Conservation (phyloP, 1,140 invertebrate species). For the Tetragonula clypearis region DNA sequence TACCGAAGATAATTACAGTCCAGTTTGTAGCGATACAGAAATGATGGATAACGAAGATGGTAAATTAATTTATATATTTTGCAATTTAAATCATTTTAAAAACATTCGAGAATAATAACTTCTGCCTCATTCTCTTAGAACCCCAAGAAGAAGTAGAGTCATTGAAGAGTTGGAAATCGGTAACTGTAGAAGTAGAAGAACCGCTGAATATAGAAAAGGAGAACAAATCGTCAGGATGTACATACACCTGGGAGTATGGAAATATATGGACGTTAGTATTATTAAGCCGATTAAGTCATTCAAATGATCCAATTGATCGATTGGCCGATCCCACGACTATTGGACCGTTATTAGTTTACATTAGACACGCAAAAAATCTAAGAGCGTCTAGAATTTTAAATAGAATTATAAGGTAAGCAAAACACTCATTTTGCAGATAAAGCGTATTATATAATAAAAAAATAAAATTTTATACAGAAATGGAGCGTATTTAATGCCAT, state of each 20-base stretch:
- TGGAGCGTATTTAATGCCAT: conserved; percentile 70
- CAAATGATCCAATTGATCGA: conserved; percentile 68
- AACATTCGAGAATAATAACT: neutral
- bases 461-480: conserved; percentile 67
- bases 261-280: conserved; percentile 69
- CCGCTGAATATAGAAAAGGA: conserved; percentile 40
- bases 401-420: conserved; percentile 72
- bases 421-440: neutral
- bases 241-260: conserved; percentile 45
- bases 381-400: conserved; percentile 70
- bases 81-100: neutral
- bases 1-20: conserved; percentile 78
- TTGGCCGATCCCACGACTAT: conserved; percentile 74
- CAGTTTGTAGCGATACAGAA: conserved; percentile 77
- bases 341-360: conserved; percentile 72
- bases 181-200: conserved; percentile 60
- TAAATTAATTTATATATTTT: conserved; percentile 24
- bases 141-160: conserved; percentile 70
- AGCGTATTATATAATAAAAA: neutral
- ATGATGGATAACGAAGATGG: conserved; percentile 71
- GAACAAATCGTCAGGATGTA: conserved; percentile 21
- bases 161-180: conserved; percentile 68
- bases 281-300: conserved; percentile 70
- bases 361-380: conserved; percentile 69
- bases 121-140: conserved; percentile 40